Evolutionary conservation across 2,113 vertebrate genomes (phyloP), one percentile per base, ranked within the genome.

Genomic region (Nicator chloris): DNA sequence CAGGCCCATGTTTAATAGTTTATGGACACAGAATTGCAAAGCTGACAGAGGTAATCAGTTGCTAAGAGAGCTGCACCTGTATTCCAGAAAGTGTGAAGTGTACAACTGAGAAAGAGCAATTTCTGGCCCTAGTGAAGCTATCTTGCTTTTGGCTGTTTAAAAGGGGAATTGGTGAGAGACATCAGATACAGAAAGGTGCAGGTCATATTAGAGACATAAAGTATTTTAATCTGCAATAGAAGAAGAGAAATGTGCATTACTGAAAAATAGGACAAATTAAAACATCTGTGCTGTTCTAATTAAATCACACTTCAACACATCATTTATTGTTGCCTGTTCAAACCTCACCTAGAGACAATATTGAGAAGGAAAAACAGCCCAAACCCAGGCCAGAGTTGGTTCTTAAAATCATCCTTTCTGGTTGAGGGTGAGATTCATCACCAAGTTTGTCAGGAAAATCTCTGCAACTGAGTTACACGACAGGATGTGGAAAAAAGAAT

Each of bases 251-350:
- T 1, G 3, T 18, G 6, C 84, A 23, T 89, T 87, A 45, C 35
- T 40, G 75, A 50, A 73, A 95, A 96, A 60, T 56, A 90, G 93
- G 91, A n/a, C 88, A 70, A 87, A 69, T 53, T 28, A 72, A 83
- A 96, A 93, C 89, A 87, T 88, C 93, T 89, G 70, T 35, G 66
- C 70, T 92, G 42, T 50, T 94, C 93, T 87, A 91, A 85, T 94
- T 90, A 91, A 92, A 80, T 57, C 69, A 44, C 53, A 26, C 33
- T 85, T 68, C 40, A 87, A 35, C 37, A 82, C 65, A 65, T 65
- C 16, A 27, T 19, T 24, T 20, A 11, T 57, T 61, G 12, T 53
- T 86, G 39, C 53, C n/a, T 76, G 11, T 83, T 82, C n/a, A 93
- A 47, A 75, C 30, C 63, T 87, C 64, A 88, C 51, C 69, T 84